Evolutionary conservation across 1,140 invertebrate genomes (phyloP).

Genomic region (Leptoteleia sp.): DNA sequence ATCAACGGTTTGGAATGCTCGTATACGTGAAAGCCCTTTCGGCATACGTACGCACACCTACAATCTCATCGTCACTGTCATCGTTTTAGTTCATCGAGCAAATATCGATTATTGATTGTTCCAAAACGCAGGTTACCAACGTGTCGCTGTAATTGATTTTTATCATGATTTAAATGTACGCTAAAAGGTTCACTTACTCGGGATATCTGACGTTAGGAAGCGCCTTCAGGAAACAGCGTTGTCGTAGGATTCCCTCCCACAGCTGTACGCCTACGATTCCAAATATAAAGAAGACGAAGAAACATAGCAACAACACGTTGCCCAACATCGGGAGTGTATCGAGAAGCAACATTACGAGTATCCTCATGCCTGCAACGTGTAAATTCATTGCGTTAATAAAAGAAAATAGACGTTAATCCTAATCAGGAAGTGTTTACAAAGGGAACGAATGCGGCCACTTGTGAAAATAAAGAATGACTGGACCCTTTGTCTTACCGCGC

Average conservation of each 20-base stretch:
- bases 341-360: conserved; percentile 98
- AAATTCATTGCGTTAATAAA: conserved; percentile 23
- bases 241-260: conserved; percentile 97
- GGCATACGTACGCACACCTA: conserved; percentile 66
- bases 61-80: conserved; percentile 28
- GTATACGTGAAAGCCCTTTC: conserved; percentile 6
- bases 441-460: background rate
- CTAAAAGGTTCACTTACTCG: conserved; percentile 84
- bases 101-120: conserved; percentile 26
- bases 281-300: conserved; percentile 99
- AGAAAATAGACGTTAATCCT: conserved; percentile 20
- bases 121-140: conserved; percentile 15
- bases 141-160: conserved; percentile 45
- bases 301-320: conserved; percentile 98
- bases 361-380: conserved; percentile 93
- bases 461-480: conserved; percentile 13
- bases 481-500: conserved; percentile 1
- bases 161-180: conserved; percentile 38
- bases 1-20: conserved; percentile 19
- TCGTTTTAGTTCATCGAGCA: conserved; percentile 11
- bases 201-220: conserved; percentile 86
- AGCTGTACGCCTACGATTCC: conserved; percentile 99
- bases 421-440: conserved; percentile 37
- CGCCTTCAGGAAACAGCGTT: conserved; percentile 92
- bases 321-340: conserved; percentile 99